These are phyloP conservation scores for Micrastur ruficollis DNA, from an alignment of 2,797 vertebrate species.

Conservation along the genomic window DNA sequence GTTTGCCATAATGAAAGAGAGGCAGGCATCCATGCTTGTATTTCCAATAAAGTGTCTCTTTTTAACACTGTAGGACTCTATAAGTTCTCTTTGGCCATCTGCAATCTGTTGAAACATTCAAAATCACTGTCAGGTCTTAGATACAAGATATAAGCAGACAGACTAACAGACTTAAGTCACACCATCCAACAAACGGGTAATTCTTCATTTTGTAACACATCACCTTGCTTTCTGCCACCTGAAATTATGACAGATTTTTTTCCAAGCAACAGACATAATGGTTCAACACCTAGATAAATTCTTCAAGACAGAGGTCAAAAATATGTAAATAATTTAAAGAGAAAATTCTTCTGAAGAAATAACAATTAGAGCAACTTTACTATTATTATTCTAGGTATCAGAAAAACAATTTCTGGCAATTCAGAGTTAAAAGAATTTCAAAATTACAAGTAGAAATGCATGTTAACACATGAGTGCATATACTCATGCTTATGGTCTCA, in stretches of 20 bases:
- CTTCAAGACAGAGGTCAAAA: not conserved
- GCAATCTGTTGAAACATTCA: constrained; percentile 83
- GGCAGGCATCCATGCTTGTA: constrained; percentile 96
- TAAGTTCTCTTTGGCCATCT: constrained; percentile 94
- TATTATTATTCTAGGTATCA: not conserved
- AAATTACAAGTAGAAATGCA: not conserved
- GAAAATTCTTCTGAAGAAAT: not conserved
- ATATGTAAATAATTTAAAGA: not conserved
- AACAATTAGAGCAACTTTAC: not conserved
- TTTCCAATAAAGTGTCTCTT: constrained; percentile 97
- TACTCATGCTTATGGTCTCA: not conserved
- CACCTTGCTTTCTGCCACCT: not conserved
- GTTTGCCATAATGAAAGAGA: constrained; percentile 97
- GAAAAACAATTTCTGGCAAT: not conserved
- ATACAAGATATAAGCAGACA: not conserved
- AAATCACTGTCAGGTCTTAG: not conserved
- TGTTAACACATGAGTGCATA: fast-evolving
- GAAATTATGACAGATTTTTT: not conserved
- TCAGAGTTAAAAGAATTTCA: not conserved
- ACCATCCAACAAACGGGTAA: not conserved
- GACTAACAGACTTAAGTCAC: not conserved
- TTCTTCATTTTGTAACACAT: not conserved
- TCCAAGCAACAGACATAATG: not conserved
- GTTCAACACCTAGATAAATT: not conserved
- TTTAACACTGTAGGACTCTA: constrained; percentile 95